Evolutionary conservation across 1,140 invertebrate genomes (phyloP), one percentile per base, ranked within the genome.

Genomic region (Caenorhabditis tropicalis): DNA sequence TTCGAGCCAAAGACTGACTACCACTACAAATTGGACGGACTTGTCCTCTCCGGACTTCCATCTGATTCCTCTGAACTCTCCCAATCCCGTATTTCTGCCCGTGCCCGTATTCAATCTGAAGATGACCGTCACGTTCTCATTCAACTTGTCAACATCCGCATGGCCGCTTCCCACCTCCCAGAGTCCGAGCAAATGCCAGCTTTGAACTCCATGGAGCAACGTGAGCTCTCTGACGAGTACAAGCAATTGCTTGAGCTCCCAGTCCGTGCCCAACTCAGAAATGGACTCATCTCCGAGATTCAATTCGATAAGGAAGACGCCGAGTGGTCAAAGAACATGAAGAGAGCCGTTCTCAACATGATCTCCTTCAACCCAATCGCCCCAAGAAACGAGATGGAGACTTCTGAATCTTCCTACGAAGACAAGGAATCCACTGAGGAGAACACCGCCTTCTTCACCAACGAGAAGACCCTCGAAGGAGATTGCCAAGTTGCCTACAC

Each of bases 291-390:
- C 84, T 82, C 84, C 49, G 84, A 85, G 53, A 39, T 85, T 46
- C 79, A 85, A 53, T 85, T 85, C 70, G 39, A 56, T 27, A 24
- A 51, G 36, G 84, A 85, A 39, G 84, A 85, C 24, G n/a, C 49
- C 15, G 36, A 43, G 21, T 85, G 84, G 84, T 85, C 84, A 6
- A 79, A 51, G 48, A 85, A 85, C 84, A 85, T 85, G 82, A 85
- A 85, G 84, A 81, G 84, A 46, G 84, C 84, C 49, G 84, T 85
- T 48, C 79, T 85, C 79, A 85, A 85, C 79, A 81, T 85, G 79
- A 81, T 85, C 79, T 79, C 84, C 16, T 21, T 85, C 60, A 85
- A 85, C 80, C 82, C 65, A 43, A 19, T 43, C 43, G 65, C 65
- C 29, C 65, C 65, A 74, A 74, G 65, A 74, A 43, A 43, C 65